phyloP scores from a whole-genome alignment of 2,113 vertebrate species.

The Otus sunia region DNA sequence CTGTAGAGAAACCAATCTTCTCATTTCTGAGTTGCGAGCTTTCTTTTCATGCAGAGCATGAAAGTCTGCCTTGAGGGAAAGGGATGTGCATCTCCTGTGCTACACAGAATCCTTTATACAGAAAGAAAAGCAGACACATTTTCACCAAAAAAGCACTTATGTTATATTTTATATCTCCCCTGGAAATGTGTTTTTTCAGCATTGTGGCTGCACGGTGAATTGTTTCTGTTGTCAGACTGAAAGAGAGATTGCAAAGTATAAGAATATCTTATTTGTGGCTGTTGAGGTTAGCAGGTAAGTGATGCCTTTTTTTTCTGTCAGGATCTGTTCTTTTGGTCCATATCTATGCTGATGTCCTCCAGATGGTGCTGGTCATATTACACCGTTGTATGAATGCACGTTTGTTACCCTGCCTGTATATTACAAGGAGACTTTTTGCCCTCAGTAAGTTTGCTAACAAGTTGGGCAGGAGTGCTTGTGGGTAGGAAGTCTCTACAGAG shows the following conservation, averaged over 20 bases:
- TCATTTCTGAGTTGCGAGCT: not conserved
- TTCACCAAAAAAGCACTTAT: not conserved
- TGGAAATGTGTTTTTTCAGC: not conserved
- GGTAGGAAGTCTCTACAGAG: no score
- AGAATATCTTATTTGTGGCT: not conserved
- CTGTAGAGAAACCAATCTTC: not conserved
- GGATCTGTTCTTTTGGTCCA: not conserved
- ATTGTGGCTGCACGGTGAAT: not conserved
- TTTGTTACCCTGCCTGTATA: not conserved
- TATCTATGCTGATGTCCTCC: not conserved
- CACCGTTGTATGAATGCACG: fast-evolving
- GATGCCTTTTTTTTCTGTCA: not conserved
- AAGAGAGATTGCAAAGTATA: not conserved
- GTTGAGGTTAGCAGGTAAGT: not conserved
- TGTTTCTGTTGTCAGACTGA: not conserved
- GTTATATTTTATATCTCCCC: not conserved
- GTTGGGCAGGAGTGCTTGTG: no score
- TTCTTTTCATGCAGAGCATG: not conserved
- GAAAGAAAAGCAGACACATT: not conserved
- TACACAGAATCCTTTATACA: not conserved
- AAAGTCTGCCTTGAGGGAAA: not conserved
- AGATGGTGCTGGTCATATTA: not conserved
- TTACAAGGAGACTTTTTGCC: not conserved
- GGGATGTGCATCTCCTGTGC: fast-evolving
- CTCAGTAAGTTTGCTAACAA: no score